Evolutionary conservation across 2,888 invertebrate genomes (phyloP), one percentile per base, ranked within the genome.

Genomic region (Eupithecia centaureata): DNA sequence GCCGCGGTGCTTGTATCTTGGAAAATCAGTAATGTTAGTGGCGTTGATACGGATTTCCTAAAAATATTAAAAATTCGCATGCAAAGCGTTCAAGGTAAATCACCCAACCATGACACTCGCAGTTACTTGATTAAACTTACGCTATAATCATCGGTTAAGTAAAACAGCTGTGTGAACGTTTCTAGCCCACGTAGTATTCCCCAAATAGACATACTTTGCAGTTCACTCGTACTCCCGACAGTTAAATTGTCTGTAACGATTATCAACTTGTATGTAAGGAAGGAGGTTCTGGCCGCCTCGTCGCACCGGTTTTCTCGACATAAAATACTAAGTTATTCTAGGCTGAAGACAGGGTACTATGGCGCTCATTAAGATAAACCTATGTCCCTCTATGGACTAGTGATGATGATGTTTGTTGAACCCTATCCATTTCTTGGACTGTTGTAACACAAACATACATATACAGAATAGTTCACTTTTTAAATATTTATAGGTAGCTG

Each of bases 181-280:
- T 98, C 98, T 73, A 98, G 89, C 0, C 97, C 98, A 75, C 97
- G 93, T 54, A 98, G 84, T 62, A 96, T 94, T 56, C 98, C 98
- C 98, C 98, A 98, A 69, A 97, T 90, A 5, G 95, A 94, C 7
- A 65, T 51, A 67, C 86, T 84, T 13, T 64, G 68, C 15, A 88
- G 62, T 5, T 28, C 68, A 2, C 83, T 76, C 2, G 54, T 72
- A 2, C 65, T 35, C 0, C 73, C 69, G 0, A 88, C 76, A 1
- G 66, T 76, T 4, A 89, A 77, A 28, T 73, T 73, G 70, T 89
- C 89, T 89, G 77, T 38, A 25, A 32, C 18, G 27, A 28, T 30
- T 5, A 25, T 51, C 13, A 25, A 13, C 5, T 47, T 22, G 25
- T 25, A 51, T 25, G 25, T 5, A 13, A 25, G 33, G 10, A 33